These are phyloP conservation scores for Anguilla megastoma DNA, from an alignment of 2,797 vertebrate genomes.

Conservation along the genomic window DNA sequence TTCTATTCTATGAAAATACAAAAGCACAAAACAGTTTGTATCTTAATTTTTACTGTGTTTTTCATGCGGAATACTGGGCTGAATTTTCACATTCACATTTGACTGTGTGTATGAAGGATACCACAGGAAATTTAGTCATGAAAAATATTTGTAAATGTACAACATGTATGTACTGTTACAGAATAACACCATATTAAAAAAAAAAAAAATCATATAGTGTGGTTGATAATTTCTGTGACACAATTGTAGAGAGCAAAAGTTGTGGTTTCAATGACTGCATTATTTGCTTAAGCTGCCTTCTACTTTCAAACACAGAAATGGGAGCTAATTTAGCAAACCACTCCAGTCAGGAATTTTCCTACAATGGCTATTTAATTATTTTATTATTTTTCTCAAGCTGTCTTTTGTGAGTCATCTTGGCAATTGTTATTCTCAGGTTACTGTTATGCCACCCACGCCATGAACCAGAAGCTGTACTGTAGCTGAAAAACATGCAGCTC, in stretches of 20 bases:
- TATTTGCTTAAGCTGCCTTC: neutral
- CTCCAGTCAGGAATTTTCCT: neutral
- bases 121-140: neutral
- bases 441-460: neutral
- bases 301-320: neutral
- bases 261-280: neutral
- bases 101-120: neutral
- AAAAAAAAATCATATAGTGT: neutral
- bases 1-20: conserved; percentile 39
- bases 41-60: neutral
- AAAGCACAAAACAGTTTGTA: neutral
- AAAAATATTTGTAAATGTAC: neutral
- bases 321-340: neutral
- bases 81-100: neutral
- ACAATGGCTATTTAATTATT: neutral
- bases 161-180: neutral
- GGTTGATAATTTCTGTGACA: neutral
- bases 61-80: neutral
- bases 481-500: neutral
- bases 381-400: neutral
- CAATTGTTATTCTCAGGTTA: neutral
- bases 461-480: neutral
- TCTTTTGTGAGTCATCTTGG: neutral
- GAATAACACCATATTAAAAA: neutral
- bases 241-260: neutral